Evolutionary conservation across 2,113 vertebrate species (phyloP), one percentile per base, ranked within the genome.

Genomic region (Anguilla rostrata): DNA sequence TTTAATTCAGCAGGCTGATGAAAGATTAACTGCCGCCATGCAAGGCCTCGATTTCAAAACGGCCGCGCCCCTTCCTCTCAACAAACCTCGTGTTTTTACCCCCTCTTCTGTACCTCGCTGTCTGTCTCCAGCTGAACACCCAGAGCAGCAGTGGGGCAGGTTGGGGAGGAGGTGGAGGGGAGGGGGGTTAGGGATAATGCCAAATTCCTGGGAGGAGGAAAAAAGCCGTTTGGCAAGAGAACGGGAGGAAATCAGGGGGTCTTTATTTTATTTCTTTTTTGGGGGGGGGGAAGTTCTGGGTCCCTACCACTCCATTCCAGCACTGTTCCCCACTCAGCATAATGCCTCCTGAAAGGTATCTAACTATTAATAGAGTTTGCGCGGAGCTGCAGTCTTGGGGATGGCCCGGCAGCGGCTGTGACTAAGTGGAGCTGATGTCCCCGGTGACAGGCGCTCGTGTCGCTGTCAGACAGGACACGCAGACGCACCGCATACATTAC

Each of bases 351-450:
- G 93, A 94, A 94, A 95, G 94, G 93, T 94, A 93, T 92, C 94
- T 93, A 94, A 94, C 93, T 94, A 95, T 95, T 95, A 94, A 94
- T 94, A 94, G 94, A 94, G 94, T 93, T 92, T 87, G 71, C 90
- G 91, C 88, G 90, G 93, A 91, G 89, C 91, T 92, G 93, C 92
- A 94, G 93, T 95, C 91, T 88, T 94, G 92, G 92, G 90, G 92
- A 94, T 94, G 91, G 92, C 90, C 92, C 91, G 78, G 87, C 92
- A 93, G 93, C 88, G n/a, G 75, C 92, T 90, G 93, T 93, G 92
- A 93, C 94, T 94, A 94, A 94, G 93, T 93, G 93, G 92, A 95
- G 93, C 92, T 93, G 93, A 95, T 94, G 93, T 92, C 93, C 94
- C 92, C 86, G 88, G 93, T 94, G 93, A 94, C 93, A 93, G 92